Base-by-base conservation (phyloP, 2,888 invertebrate species). In the Metopia argyrocephala region DNA sequence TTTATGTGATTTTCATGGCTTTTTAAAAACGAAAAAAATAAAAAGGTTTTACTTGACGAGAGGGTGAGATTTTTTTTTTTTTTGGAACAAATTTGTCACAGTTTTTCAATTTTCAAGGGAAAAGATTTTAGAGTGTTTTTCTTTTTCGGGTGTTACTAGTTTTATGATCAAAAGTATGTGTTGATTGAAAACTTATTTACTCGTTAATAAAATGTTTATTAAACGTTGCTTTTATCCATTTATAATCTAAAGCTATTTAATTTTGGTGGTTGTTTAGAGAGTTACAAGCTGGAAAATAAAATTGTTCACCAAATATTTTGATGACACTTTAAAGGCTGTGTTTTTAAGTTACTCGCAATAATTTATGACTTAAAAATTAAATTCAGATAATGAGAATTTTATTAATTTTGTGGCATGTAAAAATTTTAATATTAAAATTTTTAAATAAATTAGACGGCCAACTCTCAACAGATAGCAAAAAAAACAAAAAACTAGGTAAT, bases 1-100 rank as follows among this genome's bases (percentile, higher is more conserved):
- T 81, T 81, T 81, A 81, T 81, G 56, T 20, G 76, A 74, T 76
- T 81, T 76, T 81, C 76, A 78, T 76, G 76, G 81, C 73, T 70
- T 65, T 78, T 81, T 61, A 59, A 45, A 73, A 57, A 64, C 74
- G n/a, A 46, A 59, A 27, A 28, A 3, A 50, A 68, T 21, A 7
- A 12, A 38, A 48, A 56, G 20, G 31, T 54, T 66, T 21, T 61
- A 9, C 18, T 28, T 38, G 23, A 21, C 21, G n/a, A 25, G 81
- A 78, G 81, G 81, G 81, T 81, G 76, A 81, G 54, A 69, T 69
- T 74, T 74, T 69, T 74, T 69, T 21, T 59, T 31, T n/a, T n/a
- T n/a, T n/a, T n/a, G n/a, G n/a, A 28, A 46, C 57, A 54, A 78
- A 74, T 74, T 70, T 70, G 76, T 78, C 76, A 74, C 28, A 76